These are phyloP conservation scores for Cyrtonyx montezumae DNA, from an alignment of 2,113 vertebrate genomes.

Conservation along the genomic window DNA sequence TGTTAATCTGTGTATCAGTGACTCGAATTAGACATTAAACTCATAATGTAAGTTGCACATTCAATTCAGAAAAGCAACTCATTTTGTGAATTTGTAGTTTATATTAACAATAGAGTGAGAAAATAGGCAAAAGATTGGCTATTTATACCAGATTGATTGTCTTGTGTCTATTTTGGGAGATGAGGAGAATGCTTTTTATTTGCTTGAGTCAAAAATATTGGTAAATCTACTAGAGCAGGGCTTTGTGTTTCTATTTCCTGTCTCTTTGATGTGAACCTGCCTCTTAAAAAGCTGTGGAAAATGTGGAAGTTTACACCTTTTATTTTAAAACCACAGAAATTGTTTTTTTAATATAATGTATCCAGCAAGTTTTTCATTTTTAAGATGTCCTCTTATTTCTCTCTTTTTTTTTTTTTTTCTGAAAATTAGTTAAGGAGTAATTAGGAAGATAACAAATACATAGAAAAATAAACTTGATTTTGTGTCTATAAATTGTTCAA, in stretches of 20 bases:
- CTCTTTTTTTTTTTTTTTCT: not conserved
- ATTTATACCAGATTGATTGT: not conserved
- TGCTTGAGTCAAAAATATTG: not conserved
- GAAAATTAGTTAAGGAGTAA: not conserved
- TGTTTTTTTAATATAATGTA: not conserved
- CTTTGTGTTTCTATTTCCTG: not conserved
- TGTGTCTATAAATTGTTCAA: not conserved
- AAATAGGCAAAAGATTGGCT: not conserved
- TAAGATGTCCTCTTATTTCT: not conserved
- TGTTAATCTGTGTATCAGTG: slow-evolving; percentile 48
- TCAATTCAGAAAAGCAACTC: not conserved
- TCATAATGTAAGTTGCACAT: not conserved
- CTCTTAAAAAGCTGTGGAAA: not conserved
- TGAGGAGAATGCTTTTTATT: not conserved
- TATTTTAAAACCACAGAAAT: not conserved
- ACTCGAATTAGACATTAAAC: slow-evolving; percentile 24
- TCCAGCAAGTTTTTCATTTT: accelerated
- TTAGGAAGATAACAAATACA: not conserved
- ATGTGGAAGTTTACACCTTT: accelerated
- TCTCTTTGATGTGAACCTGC: not conserved
- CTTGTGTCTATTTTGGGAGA: not conserved
- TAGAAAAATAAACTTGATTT: not conserved
- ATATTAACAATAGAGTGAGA: not conserved
- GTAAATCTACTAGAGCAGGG: not conserved
- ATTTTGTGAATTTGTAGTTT: not conserved